Percentiles rank a stretch among this genome's conserved stretches.
Conservation (phyloP, 92 coral and sea anemone species). For the Parazoanthus darwini region DNA sequence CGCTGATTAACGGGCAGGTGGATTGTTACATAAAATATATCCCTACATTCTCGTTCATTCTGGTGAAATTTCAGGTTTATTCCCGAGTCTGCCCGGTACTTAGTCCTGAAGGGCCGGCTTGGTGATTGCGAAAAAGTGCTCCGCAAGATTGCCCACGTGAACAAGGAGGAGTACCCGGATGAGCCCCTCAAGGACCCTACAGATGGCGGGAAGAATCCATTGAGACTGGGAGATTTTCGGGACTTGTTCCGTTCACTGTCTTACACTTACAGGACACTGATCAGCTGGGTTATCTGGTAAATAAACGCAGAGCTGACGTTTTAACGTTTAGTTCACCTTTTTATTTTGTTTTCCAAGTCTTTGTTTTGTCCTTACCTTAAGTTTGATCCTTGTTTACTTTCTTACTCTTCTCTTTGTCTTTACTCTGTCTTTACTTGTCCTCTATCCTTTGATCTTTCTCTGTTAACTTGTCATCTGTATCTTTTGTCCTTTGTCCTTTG, state of each 20-base stretch:
- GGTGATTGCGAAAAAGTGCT: constrained; percentile 5
- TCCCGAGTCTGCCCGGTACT: constrained; percentile 4
- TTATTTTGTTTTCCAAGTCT: no score
- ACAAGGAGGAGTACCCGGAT: background rate
- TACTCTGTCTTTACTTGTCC: no score
- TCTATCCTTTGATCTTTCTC: no score
- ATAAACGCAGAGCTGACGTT: background rate
- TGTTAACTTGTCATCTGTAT: no score
- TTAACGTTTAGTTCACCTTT: no score
- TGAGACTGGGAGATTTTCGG: constrained; percentile 8
- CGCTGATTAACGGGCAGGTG: background rate
- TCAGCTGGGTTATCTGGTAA: constrained; percentile 1
- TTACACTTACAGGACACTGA: constrained; percentile 5
- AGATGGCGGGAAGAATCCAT: background rate
- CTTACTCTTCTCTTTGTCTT: no score
- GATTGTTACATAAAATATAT: background rate
- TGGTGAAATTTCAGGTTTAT: background rate
- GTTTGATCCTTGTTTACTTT: no score
- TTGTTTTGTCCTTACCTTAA: no score
- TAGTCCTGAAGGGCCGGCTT: constrained; percentile 9
- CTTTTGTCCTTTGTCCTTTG: no score
- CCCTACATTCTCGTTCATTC: background rate
- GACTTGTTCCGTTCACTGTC: background rate
- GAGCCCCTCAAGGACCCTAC: background rate
- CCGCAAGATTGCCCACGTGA: background rate